Base-by-base conservation (phyloP, 2,113 vertebrate genomes). In the Egretta garzetta region DNA sequence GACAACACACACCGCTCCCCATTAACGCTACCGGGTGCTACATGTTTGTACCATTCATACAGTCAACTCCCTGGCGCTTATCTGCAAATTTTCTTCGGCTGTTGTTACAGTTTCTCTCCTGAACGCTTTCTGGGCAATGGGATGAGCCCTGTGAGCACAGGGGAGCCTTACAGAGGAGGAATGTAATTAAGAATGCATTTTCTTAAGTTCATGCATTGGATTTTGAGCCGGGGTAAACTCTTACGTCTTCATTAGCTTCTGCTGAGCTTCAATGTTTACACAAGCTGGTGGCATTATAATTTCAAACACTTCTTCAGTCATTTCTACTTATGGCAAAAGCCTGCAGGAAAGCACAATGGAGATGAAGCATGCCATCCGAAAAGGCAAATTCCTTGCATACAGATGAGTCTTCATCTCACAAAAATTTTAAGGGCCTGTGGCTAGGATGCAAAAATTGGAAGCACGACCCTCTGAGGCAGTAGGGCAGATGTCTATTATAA, bases 241-340 rank as follows among this genome's bases (percentile, higher is more conserved):
- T 88, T 58, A 70, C 0, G 1, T 70, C 86, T 86, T 89, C 76
- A 84, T 75, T 84, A 91, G 63, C 52, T 96, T 96, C 80, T 67
- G 19, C 52, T 68, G 52, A 89, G 70, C 47, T 91, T 91, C 62
- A 62, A 1, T 39, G 26, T 76, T 90, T 88, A 88, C 62, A 75
- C 30, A 76, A 86, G 62, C 43, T 80, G 84, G 53, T 94, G 77
- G 35, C 32, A 94, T 56, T 85, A 23, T 62, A 73, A 91, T 87
- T 90, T 93, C 90, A 91, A 92, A 91, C 53, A 72, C 32, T 94
- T 93, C 47, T 88, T 85, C 63, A 76, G 62, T 73, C 4, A n/a
- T 88, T 95, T 88, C 81, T 90, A n/a, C 74, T 92, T 87, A 88
- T 3, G 35, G 89, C n/a, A 74, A 85, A 86, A 86, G 47, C 89